A percentile compares a stretch with the other conserved stretches of the same genome.
Conservation (phyloP, 2,888 invertebrate genomes). For the Pyrocoelia pectoralis region DNA sequence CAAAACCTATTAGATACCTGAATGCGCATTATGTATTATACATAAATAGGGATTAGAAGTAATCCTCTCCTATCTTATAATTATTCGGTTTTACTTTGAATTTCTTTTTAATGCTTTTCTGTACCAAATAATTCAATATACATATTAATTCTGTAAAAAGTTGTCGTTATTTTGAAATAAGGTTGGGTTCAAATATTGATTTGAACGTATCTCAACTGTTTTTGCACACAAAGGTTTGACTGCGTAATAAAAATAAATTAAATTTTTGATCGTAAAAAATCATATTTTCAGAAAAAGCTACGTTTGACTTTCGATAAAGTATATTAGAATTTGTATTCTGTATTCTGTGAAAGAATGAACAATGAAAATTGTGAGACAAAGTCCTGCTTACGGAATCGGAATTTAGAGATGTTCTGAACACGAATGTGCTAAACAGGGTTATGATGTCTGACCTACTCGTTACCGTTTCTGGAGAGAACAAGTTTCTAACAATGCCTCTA, state of each 20-base stretch:
- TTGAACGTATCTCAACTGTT: constrained; percentile 6
- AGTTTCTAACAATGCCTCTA: too few species aligned
- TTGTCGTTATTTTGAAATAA: constrained; percentile 6
- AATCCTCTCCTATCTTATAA: too few species aligned
- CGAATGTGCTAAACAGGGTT: too few species aligned
- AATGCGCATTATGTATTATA: not conserved
- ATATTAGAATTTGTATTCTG: not conserved
- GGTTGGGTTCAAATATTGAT: constrained; percentile 9
- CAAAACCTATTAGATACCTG: not conserved
- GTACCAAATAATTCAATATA: not conserved
- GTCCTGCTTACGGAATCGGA: too few species aligned
- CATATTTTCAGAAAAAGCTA: not conserved
- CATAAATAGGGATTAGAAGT: too few species aligned
- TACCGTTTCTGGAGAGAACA: too few species aligned
- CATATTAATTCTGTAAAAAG: not conserved
- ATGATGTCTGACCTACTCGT: too few species aligned
- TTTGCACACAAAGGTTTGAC: constrained; percentile 10
- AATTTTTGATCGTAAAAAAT: constrained; percentile 1
- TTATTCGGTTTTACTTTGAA: too few species aligned
- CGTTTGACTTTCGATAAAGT: not conserved
- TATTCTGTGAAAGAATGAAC: not conserved
- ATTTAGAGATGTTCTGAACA: too few species aligned
- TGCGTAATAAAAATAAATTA: constrained; percentile 8
- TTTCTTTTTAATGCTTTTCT: not conserved
- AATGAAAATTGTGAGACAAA: not conserved